Percentiles rank a stretch among this genome's conserved stretches.
Conservation (phyloP, 2,797 vertebrate species). For the Lindbergichthys nudifrons region DNA sequence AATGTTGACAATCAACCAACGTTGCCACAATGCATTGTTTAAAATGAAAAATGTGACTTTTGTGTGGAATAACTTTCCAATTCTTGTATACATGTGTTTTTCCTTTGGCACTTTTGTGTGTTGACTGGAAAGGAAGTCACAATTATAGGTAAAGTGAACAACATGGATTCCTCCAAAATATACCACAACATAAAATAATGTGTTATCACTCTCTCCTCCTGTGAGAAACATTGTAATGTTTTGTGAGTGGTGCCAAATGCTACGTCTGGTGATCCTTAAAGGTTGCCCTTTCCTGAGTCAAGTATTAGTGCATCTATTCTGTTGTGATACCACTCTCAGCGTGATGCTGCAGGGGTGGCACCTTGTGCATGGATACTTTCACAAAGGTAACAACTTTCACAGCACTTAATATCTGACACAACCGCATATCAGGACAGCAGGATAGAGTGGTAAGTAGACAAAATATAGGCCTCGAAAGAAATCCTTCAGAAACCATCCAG, state of each 20-base stretch:
- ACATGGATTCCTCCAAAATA: conserved; percentile 7
- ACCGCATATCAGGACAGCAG: conserved; percentile 20
- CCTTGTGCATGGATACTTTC: conserved; percentile 43
- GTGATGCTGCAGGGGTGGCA: conserved; percentile 40
- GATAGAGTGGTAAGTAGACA: conserved; percentile 4
- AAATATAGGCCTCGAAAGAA: conserved; percentile 7
- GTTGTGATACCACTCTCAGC: conserved; percentile 28
- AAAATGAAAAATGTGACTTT: neutral
- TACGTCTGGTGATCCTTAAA: conserved; percentile 72
- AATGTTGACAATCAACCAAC: neutral
- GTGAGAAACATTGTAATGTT: conserved; percentile 50
- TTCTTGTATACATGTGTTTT: neutral
- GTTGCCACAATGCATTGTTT: neutral
- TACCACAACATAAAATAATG: neutral
- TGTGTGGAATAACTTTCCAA: neutral
- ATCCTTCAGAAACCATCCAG: conserved; percentile 21
- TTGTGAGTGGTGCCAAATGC: conserved; percentile 60
- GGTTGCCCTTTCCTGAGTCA: conserved; percentile 72
- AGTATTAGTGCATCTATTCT: conserved; percentile 62
- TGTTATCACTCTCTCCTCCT: conserved; percentile 14
- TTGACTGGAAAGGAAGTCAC: neutral
- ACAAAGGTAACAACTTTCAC: conserved; percentile 43
- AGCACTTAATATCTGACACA: conserved; percentile 34
- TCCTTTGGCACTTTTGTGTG: neutral
- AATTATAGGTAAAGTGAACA: neutral